phyloP scores from a whole-genome alignment of 2,113 vertebrate species.

The Tauraco erythrolophus region DNA sequence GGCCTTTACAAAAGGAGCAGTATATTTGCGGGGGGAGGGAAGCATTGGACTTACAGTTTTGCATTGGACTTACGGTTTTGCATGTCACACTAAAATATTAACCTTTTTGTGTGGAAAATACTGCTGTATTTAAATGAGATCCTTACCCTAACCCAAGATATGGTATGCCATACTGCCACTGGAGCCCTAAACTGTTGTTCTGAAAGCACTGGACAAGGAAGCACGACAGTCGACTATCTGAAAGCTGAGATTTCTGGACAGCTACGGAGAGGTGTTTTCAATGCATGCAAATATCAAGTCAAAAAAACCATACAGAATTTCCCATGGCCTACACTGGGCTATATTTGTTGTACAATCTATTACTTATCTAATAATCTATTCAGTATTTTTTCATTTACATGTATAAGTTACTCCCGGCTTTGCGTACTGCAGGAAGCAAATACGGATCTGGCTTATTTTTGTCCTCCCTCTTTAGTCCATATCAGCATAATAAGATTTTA shows the following conservation, averaged over 20 bases:
- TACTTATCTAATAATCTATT: background rate
- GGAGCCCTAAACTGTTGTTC: conserved; percentile 22
- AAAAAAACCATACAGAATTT: background rate
- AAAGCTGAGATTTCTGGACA: conserved; percentile 2
- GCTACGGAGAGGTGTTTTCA: background rate
- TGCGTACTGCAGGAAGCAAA: background rate
- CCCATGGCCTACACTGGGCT: background rate
- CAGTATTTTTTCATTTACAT: background rate
- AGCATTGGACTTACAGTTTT: conserved; percentile 22
- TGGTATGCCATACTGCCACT: background rate
- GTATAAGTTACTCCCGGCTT: background rate
- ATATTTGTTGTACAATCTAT: background rate
- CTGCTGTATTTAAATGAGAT: conserved; percentile 47
- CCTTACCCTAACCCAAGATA: background rate
- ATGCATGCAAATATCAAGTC: background rate
- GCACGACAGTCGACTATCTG: background rate
- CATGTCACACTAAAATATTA: conserved; percentile 61
- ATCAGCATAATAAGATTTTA: background rate
- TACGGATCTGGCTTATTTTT: background rate
- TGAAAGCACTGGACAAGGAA: background rate
- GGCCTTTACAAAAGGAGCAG: conserved; percentile 73
- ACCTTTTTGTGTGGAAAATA: conserved; percentile 1
- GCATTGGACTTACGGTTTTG: conserved; percentile 33
- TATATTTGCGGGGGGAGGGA: conserved; percentile 47
- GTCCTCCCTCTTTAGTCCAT: background rate